Base-by-base conservation (phyloP, 2,888 invertebrate species). In the Conops quadrifasciatus region DNA sequence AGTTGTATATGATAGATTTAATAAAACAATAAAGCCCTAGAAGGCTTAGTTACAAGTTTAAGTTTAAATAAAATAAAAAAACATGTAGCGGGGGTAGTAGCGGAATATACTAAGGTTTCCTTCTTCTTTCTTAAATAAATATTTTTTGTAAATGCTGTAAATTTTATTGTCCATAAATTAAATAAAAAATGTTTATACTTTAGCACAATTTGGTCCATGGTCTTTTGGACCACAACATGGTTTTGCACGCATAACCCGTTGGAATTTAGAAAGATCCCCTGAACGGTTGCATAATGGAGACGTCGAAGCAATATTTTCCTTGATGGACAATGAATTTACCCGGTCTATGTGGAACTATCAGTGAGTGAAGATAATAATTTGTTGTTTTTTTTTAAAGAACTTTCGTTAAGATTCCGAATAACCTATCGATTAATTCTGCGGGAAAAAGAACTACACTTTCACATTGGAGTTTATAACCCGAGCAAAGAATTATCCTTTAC, bases 171-270 rank as follows among this genome's bases (percentile, higher is more conserved):
- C n/a, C n/a, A n/a, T n/a, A n/a, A n/a, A n/a, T n/a, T n/a, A n/a
- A n/a, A n/a, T n/a, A n/a, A n/a, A n/a, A n/a, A n/a, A n/a, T n/a
- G n/a, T n/a, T n/a, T n/a, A n/a, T n/a, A n/a, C n/a, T n/a, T n/a
- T n/a, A 97, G 97, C 97, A 79, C 95, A 96, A 89, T 97, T 97
- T 87, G 97, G 97, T 71, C 92, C 94, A 78, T 97, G 97, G 97
- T 91, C 93, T 75, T 94, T 93, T 87, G 97, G 97, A 5, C 97
- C 97, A 4, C 96, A 96, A 83, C 97, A 97, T 88, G 97, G 98
- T 70, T 98, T 98, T 89, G 97, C 96, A 68, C 90, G 97, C 82
- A 93, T 96, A 83, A 91, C 94, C 72, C 91, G 94, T 81, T 98
- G 97, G 97, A 92, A 92, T 80, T 89, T 96, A 78, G 95, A 95